Evolutionary conservation across 2,888 invertebrate genomes (phyloP), one percentile per base, ranked within the genome.

Genomic region (Xanthostigma xanthostigma): DNA sequence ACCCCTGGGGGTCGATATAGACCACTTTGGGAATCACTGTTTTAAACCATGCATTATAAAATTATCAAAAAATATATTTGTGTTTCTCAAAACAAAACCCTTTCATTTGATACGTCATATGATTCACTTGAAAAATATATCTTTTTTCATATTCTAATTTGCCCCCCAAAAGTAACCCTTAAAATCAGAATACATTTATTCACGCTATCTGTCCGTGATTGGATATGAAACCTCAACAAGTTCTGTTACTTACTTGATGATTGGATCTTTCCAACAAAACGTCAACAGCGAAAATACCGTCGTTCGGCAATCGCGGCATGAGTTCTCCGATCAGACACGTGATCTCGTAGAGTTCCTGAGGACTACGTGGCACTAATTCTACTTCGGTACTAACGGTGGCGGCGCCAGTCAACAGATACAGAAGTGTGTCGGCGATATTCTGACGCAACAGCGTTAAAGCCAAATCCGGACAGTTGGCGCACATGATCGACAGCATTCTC

Each of bases 321-420:
- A 98, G 73, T 70, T 98, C 97, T 11, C 93, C 96, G 60, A 97
- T 95, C 49, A 98, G 74, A 58, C 92, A 89, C 8, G 97, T 96
- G 53, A 98, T 91, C 72, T 98, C 98, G 66, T 94, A 94, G 57
- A 96, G 73, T 66, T 98, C 97, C 64, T 96, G 94, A 0, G 97
- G 95, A 46, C 89, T 85, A 51, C 96, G 83, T 2, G 91, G 78
- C 44, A 95, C 80, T 53, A 96, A 72, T 64, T 95, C 91, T 56
- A 92, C 83, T 65, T 84, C 79, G 45, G 73, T 72, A 27, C 71
- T 71, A 53, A 66, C 66, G 56, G 83, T 81, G 0, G 81, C 73
- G 45, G 88, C 84, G 44, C 94, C 95, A n/a, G 94, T 91, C 56
- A 98, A 76, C 60, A 98, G 76, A 66, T 92, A 95, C 56, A 94